Evolutionary conservation across 2,797 vertebrate species (phyloP), one percentile per base, ranked within the genome.

Genomic region (Rhinella marina): DNA sequence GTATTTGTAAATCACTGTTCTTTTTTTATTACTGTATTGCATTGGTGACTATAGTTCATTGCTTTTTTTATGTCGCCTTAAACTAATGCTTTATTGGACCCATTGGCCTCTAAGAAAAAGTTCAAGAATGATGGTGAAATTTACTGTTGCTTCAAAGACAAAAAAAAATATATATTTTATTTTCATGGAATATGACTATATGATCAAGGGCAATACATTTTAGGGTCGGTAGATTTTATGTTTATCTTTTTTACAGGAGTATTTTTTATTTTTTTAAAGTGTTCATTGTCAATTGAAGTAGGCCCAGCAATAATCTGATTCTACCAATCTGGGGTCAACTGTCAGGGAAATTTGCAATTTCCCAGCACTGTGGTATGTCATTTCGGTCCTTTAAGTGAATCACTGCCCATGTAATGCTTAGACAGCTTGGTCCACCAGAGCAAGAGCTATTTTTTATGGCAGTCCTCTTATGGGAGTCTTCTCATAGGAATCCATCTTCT

Each of bases 41-140:
- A 1, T 81, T 8, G 80, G 11, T 86, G 76, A 75, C 87, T 68
- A 29, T 41, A 86, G 25, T 29, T 82, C 12, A 13, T 13, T 1
- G 80, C 66, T 7, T 76, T 82, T 82, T 75, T 56, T 61, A 54
- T 56, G 72, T 13, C 16, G 21, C 54, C 27, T 7, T 13, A 48
- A 48, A 72, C 84, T 13, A 5, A 59, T 61, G 64, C 80, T 86
- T 89, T 84, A n/a, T 52, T 76, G 54, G 77, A 50, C 16, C 9
- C 17, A 0, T 68, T 85, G 88, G 88, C 87, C 84, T 81, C 32
- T 52, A 10, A 66, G 17, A 73, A 27, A n/a, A 21, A 7, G 14
- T 66, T 64, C 13, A 10, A 29, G 19, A 68, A n/a, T 2, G 27
- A 25, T 41, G 6, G 6, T 41, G 41, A n/a, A 25, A n/a, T 27